Base-by-base conservation (phyloP, 2,888 invertebrate species). In the Arge pagana region DNA sequence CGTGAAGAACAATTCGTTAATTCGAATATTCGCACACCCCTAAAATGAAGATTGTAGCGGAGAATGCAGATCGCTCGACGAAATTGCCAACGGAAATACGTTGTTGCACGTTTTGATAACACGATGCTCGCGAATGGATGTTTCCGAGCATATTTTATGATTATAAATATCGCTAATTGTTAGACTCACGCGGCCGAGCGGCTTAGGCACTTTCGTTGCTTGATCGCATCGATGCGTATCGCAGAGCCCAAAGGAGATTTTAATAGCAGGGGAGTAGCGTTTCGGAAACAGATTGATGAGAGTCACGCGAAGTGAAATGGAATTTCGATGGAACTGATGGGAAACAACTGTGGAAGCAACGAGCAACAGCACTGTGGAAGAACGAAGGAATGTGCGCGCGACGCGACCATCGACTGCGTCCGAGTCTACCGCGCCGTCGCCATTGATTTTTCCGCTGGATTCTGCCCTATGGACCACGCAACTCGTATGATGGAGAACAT, bases 381-480 rank as follows among this genome's bases (percentile, higher is more conserved):
- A 43, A 24, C 33, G 61, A 48, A 54, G 59, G 56, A 64, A 60
- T 67, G 69, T 67, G 71, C 71, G 70, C 68, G 71, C 64, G 63
- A 61, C 64, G 63, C 54, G n/a, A n/a, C n/a, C 62, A 63, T 63
- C 58, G 63, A 56, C 65, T n/a, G n/a, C 64, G 64, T 48, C 26
- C 56, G 52, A 55, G 50, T 59, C 53, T 55, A 51, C 54, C 57
- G 59, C 62, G 61, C 61, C 59, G 59, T 57, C 61, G 62, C 62
- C 57, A 62, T 74, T 72, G 74, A 73, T 74, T 72, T 72, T 70
- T 55, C 66, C 63, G 63, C n/a, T n/a, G 68, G 71, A 73, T 71
- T 70, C 73, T 72, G 72, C 67, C 64, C 55, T 67, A 71, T 74
- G 74, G 74, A 74, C 74, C 74, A 73, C 62, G 66, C 67, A 61